Evolutionary conservation across 1,140 invertebrate genomes (phyloP), one percentile per base, ranked within the genome.

Genomic region (Caenorhabditis inopinata): DNA sequence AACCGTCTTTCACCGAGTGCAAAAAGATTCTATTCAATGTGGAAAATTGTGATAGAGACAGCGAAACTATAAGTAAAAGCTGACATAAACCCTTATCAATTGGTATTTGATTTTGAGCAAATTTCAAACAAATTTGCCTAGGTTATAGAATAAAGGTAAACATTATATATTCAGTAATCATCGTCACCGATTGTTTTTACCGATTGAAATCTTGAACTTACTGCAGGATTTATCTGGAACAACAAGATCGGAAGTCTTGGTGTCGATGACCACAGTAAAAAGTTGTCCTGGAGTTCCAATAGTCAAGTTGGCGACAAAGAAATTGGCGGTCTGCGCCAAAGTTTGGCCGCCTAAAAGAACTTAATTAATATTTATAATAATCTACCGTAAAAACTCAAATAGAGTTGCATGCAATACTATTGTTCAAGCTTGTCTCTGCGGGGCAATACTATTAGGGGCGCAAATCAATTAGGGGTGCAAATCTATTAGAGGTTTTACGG

Each of bases 241-340:
- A 51, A 75, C 9, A 32, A 75, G 16, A 35, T 75, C 74, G 45
- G 74, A 16, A 48, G 74, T 48, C 27, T 16, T 32, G 21, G 74
- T 75, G 74, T 75, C 74, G 38, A 75, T 75, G 45, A 75, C 74
- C 32, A 75, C 74, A 16, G 74, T 75, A 32, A 75, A 75, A 11
- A 75, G 47, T 49, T 75, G 74, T 47, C 45, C 45, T 75, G 74
- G 74, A 1, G 74, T 75, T 75, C 74, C 74, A 12, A 75, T 25
- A 1, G 74, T 75, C 25, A 75, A 32, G 21, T 75, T 75, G 29
- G 74, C 74, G 5, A 75, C 74, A 12, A 75, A 75, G 21, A 18
- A 75, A 12, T 12, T 11, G 4, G 23, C 29, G 1, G 58, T 68
- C 38, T 68, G 58, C n/a, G 35, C 58, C 58, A 68, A 42, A 21